phyloP scores from a whole-genome alignment of 2,797 vertebrate genomes.

The Enteromius afrohamiltoni region DNA sequence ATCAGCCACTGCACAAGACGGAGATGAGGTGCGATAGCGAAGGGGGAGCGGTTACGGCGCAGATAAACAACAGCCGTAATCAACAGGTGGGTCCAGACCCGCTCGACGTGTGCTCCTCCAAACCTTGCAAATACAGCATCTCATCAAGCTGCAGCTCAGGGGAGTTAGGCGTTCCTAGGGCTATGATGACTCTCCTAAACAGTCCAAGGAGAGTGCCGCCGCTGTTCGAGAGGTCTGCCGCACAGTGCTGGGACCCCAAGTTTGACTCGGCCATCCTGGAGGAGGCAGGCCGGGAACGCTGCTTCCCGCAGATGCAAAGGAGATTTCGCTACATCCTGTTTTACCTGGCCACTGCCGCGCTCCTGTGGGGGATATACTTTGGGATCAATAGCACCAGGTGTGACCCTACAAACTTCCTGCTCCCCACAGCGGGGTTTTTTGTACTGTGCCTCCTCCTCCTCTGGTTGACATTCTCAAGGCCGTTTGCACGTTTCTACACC shows the following conservation, averaged over 20 bases:
- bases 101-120: slow-evolving; percentile 73
- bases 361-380: slow-evolving; percentile 92
- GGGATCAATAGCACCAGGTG: slow-evolving; percentile 80
- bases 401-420: slow-evolving; percentile 78
- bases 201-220: slow-evolving; percentile 81
- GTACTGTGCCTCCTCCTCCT: slow-evolving; percentile 85
- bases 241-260: slow-evolving; percentile 95
- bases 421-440: slow-evolving; percentile 85
- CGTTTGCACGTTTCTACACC: slow-evolving; percentile 84
- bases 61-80: slow-evolving; percentile 79
- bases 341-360: slow-evolving; percentile 86
- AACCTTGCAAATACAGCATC: slow-evolving; percentile 91
- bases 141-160: slow-evolving; percentile 95
- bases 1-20: slow-evolving; percentile 86
- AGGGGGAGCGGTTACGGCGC: slow-evolving; percentile 86
- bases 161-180: slow-evolving; percentile 82
- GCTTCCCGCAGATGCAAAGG: slow-evolving; percentile 94
- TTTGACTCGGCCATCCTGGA: slow-evolving; percentile 95
- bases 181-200: slow-evolving; percentile 69
- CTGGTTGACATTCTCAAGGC: slow-evolving; percentile 88
- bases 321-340: slow-evolving; percentile 94
- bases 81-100: slow-evolving; percentile 63
- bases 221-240: slow-evolving; percentile 93
- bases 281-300: slow-evolving; percentile 93
- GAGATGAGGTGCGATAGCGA: slow-evolving; percentile 92